phyloP scores from a whole-genome alignment of 64 coral and sea anemone species.

The Stichodactyla helianthus region DNA sequence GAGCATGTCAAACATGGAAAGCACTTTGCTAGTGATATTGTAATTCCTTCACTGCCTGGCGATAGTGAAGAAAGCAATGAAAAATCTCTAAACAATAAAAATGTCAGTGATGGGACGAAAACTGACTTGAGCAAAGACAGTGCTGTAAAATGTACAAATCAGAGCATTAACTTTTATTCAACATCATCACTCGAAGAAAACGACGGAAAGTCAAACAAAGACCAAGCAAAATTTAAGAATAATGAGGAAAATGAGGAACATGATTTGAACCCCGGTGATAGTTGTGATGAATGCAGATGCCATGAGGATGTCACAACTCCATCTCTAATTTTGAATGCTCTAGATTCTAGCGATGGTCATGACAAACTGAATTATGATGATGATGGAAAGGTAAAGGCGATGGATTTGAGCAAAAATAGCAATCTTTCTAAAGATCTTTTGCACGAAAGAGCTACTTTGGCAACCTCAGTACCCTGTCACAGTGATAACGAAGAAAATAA shows the following conservation, averaged over 20 bases:
- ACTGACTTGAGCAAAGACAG: background rate
- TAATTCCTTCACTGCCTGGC: background rate
- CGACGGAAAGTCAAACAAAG: background rate
- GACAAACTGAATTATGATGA: background rate
- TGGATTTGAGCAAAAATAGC: background rate
- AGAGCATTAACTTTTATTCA: background rate
- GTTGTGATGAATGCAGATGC: background rate
- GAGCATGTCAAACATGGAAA: background rate
- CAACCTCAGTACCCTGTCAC: too few relatives aligned
- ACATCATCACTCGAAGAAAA: background rate
- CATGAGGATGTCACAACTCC: background rate
- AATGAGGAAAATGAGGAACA: background rate
- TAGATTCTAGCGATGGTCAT: background rate
- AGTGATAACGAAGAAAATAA: background rate
- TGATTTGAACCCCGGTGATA: background rate
- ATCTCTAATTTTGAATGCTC: background rate
- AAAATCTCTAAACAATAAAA: background rate
- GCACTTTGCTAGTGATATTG: background rate
- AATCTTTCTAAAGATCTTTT: background rate
- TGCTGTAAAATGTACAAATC: background rate
- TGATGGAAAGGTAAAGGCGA: background rate
- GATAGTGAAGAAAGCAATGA: background rate
- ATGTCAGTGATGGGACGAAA: background rate
- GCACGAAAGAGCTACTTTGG: background rate
- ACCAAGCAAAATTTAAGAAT: background rate